Percentiles rank a stretch among this genome's conserved stretches.
phyloP scores from a whole-genome alignment of 2,797 vertebrate species.

The Hirundo rustica region DNA sequence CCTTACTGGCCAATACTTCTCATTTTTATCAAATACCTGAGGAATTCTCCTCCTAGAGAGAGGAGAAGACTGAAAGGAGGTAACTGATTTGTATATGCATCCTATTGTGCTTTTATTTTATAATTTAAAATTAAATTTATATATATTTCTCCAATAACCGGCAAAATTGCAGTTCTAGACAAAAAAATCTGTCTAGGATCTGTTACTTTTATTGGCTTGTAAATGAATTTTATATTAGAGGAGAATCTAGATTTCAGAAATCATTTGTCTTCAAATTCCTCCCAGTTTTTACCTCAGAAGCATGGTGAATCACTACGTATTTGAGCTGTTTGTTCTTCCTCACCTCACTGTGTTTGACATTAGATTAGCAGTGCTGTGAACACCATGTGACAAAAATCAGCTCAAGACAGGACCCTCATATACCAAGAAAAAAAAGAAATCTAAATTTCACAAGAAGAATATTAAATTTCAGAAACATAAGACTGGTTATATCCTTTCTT shows the following conservation, averaged over 20 bases:
- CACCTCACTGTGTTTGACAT: not conserved
- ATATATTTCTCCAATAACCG: not conserved
- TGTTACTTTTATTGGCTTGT: not conserved
- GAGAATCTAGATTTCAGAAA: not conserved
- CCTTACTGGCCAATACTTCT: not conserved
- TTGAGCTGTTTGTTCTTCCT: not conserved
- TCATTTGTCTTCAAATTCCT: conserved; percentile 15
- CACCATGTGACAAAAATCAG: not conserved
- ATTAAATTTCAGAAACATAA: not conserved
- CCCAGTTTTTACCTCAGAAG: not conserved
- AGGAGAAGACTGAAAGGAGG: not conserved
- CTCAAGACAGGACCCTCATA: not conserved
- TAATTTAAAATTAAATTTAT: not conserved
- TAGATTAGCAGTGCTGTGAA: not conserved
- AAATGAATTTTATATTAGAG: not conserved
- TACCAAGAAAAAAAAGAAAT: not conserved
- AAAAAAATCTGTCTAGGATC: not conserved
- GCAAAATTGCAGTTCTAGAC: not conserved
- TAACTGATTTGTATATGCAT: not conserved
- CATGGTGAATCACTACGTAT: not conserved
- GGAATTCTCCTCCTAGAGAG: not conserved
- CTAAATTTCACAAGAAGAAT: not conserved
- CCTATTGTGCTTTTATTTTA: not conserved
- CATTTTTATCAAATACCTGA: not conserved
- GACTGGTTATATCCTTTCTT: not conserved